These are phyloP conservation scores for Microcebus tavaratra DNA, from an alignment of 2,113 vertebrate species.

Conservation along the genomic window DNA sequence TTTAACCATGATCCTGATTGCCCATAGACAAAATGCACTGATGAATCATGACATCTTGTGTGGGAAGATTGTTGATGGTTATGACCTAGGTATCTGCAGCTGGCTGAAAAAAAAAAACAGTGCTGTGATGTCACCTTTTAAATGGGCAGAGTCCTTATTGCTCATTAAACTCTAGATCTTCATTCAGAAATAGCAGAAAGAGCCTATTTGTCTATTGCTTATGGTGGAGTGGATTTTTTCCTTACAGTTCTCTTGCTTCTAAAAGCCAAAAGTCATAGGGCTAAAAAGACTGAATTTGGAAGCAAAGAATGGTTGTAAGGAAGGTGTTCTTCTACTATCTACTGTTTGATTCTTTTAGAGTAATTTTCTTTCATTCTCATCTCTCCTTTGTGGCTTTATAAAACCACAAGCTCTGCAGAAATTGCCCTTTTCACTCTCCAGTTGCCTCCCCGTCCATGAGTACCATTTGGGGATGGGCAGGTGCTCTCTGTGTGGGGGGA, in stretches of 20 bases:
- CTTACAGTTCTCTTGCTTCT: background rate
- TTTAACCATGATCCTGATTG: background rate
- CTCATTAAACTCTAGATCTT: background rate
- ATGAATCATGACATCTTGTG: background rate
- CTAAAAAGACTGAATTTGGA: background rate
- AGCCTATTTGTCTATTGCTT: background rate
- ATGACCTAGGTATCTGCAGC: background rate
- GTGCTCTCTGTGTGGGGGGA: background rate
- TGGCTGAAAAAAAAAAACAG: background rate
- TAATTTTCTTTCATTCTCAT: background rate
- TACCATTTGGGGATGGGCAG: accelerated
- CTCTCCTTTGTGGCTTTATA: background rate
- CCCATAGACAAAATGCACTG: background rate
- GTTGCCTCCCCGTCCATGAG: accelerated
- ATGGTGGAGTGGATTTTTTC: background rate
- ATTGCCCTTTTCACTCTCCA: too few species aligned
- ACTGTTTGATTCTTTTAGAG: background rate
- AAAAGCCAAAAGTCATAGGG: background rate
- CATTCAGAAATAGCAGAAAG: background rate
- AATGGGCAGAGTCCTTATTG: background rate
- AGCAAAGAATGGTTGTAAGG: background rate
- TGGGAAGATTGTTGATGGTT: background rate
- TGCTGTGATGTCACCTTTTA: background rate
- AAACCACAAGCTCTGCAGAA: background rate
- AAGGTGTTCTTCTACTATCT: background rate